Evolutionary conservation across 2,888 invertebrate genomes (phyloP).

Genomic region (Parnassius apollo): DNA sequence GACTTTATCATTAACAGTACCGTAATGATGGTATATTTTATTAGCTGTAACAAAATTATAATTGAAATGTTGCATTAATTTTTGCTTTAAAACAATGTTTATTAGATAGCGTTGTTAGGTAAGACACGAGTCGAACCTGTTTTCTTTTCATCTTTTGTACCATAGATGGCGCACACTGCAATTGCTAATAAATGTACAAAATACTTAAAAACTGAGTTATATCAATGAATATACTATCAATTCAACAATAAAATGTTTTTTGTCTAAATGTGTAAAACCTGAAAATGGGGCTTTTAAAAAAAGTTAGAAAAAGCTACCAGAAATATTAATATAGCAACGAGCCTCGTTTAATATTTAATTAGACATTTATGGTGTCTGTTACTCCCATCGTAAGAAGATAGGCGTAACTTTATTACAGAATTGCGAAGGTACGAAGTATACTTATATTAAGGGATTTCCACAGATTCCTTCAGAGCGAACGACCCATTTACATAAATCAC

Average conservation of each 20-base stretch:
- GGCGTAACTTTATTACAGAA: slow-evolving; percentile 25
- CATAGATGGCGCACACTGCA: slow-evolving; percentile 16
- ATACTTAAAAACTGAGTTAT: neutral
- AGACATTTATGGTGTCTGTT: slow-evolving; percentile 23
- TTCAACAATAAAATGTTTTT: no score
- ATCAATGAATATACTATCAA: no score
- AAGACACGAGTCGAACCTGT: no score
- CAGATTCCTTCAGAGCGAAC: slow-evolving; percentile 34
- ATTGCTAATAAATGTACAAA: neutral
- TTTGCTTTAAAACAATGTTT: no score
- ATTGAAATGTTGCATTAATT: no score
- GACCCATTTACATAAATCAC: slow-evolving; percentile 60
- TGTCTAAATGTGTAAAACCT: no score
- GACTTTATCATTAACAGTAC: no score
- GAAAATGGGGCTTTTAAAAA: no score
- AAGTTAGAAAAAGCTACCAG: no score
- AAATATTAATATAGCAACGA: slow-evolving; percentile 1
- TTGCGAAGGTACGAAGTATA: slow-evolving; percentile 20
- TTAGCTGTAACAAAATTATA: no score
- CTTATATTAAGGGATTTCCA: slow-evolving; percentile 28
- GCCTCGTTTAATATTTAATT: slow-evolving; percentile 25
- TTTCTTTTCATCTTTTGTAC: neutral
- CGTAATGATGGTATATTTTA: no score
- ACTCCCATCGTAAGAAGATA: slow-evolving; percentile 24
- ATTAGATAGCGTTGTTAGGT: no score